Evolutionary conservation across 92 coral and sea anemone species (phyloP), one percentile per base, ranked within the genome.

Genomic region (Epizoanthus scotinus): DNA sequence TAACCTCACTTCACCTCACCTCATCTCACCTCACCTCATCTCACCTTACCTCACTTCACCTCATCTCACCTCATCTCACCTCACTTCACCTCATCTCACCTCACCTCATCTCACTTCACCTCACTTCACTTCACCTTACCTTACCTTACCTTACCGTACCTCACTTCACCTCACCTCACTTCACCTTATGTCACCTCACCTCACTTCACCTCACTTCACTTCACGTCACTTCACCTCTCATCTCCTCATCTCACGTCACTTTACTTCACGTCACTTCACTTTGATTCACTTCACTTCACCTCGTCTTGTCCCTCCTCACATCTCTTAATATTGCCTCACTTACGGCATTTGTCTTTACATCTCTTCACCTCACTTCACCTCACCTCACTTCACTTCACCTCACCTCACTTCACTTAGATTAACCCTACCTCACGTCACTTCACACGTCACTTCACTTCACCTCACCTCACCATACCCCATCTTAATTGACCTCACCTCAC

Each of bases 51-150:
- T 63, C 56, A 54, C 84, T 18, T 2, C 60, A 29, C 42, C 62
- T 34, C 20, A 73, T 49, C 63, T 73, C 21, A 5, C 36, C 42
- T 21, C 63, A 62, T 14, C 0, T 0, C 9, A 40, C 78, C 19
- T 5, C 44, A 72, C n/a, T n/a, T 26, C 40, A 66, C 54, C 56
- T 66, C 31, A 66, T 67, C 53, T 79, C 56, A 54, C 75, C 14
- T 10, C 59, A 59, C 40, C 61, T 34, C 40, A 73, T 49, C 63
- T 73, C 22, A 5, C 36, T 4, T 3, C 63, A 62, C 22, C 2
- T 2, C 21, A 21, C 78, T 4, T 25, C 44, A 72, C 78, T 5
- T 72, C 44, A 72, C 64, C 4, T 50, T 14, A 53, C 2, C 1
- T 29, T 10, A 64, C 0, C 20, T 42, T 15, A 3, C 71, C 42